A percentile compares a stretch with the other conserved stretches of the same genome.
Evolutionary conservation across 2,797 vertebrate species (phyloP).

Genomic region (Rhinoraja longicauda): DNA sequence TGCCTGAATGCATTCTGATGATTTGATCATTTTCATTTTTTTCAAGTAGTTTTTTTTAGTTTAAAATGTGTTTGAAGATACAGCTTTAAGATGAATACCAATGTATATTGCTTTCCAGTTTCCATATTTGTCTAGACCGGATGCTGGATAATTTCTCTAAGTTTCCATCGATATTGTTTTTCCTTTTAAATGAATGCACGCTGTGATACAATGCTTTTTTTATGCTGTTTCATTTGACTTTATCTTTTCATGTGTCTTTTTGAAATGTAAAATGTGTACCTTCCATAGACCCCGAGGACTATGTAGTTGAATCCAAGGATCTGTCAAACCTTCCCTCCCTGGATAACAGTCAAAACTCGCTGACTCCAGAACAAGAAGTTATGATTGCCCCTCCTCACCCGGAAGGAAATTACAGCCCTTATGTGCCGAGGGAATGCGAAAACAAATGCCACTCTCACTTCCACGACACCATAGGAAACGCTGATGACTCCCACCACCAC

Average conservation of each 20-base stretch:
- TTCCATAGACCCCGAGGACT: conserved; percentile 61
- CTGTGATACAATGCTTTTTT: neutral
- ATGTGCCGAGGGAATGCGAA: conserved; percentile 81
- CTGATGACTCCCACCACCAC: conserved; percentile 84
- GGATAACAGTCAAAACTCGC: conserved; percentile 46
- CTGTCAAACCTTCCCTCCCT: conserved; percentile 57
- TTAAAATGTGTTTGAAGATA: too few relatives aligned
- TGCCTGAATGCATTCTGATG: too few relatives aligned
- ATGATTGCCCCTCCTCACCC: conserved; percentile 78
- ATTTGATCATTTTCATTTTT: too few relatives aligned
- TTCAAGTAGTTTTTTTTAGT: too few relatives aligned
- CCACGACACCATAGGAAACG: conserved; percentile 87
- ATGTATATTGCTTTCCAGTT: neutral
- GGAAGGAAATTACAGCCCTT: conserved; percentile 61
- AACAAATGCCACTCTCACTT: conserved; percentile 98
- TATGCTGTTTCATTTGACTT: neutral
- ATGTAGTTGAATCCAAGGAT: conserved; percentile 63
- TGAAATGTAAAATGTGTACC: neutral
- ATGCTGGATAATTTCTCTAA: neutral
- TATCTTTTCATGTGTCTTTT: neutral
- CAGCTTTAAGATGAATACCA: too few relatives aligned
- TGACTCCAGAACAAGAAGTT: conserved; percentile 79
- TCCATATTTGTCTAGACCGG: neutral
- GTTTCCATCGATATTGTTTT: neutral
- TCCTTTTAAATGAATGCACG: neutral